These are phyloP conservation scores for Itoplectis maculator DNA, from an alignment of 2,888 invertebrate species.

Conservation along the genomic window DNA sequence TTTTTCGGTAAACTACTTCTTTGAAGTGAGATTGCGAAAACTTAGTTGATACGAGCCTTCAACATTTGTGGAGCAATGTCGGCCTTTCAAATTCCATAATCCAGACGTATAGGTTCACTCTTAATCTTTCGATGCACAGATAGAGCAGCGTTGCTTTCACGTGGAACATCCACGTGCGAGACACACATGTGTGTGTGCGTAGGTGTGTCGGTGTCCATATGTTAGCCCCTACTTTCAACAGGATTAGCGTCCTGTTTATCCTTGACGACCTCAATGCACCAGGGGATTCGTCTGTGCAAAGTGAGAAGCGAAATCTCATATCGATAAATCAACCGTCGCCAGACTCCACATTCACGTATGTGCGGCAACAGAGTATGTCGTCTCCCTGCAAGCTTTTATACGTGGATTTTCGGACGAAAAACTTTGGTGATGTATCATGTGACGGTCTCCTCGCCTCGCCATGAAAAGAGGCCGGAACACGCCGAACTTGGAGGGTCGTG, in stretches of 20 bases:
- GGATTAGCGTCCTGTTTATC: slow-evolving; percentile 10
- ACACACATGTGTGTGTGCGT: background rate
- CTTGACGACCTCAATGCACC: slow-evolving; percentile 18
- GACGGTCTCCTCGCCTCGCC: background rate
- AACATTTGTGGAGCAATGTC: background rate
- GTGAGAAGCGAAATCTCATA: slow-evolving; percentile 3
- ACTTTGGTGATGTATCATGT: background rate
- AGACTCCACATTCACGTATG: background rate
- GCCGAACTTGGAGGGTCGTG: background rate
- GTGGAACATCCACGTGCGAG: background rate
- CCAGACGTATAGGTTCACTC: background rate
- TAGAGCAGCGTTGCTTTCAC: background rate
- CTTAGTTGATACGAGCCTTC: background rate
- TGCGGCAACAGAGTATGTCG: background rate
- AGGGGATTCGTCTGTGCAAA: slow-evolving; percentile 16
- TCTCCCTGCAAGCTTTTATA: slow-evolving; percentile 7
- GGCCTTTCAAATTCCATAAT: background rate
- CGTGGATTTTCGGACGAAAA: slow-evolving; percentile 26
- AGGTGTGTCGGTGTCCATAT: background rate
- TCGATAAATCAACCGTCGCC: slow-evolving; percentile 7
- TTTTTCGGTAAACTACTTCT: no score
- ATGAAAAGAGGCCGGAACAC: background rate
- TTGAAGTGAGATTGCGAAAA: background rate
- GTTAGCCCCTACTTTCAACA: background rate
- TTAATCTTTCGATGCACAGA: slow-evolving; percentile 12